These are phyloP conservation scores for Dipodomys stephensi DNA, from an alignment of 2,113 vertebrate species.

Conservation along the genomic window DNA sequence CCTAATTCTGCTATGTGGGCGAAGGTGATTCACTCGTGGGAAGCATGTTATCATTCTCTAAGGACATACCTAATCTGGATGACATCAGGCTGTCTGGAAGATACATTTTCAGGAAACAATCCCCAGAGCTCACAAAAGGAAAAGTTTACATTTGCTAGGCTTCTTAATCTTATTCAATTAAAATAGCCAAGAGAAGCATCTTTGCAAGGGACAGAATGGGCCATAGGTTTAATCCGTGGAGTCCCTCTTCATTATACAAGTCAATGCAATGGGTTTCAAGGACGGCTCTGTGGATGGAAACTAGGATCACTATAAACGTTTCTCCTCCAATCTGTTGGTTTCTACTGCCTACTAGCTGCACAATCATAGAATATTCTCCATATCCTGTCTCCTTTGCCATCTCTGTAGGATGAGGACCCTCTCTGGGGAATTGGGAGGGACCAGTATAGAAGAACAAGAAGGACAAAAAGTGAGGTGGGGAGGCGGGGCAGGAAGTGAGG, in stretches of 20 bases:
- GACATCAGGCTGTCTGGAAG: constrained; percentile 73
- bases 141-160: constrained; percentile 61
- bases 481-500: neutral
- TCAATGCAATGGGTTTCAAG: neutral
- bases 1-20: constrained; percentile 65
- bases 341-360: neutral
- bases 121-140: constrained; percentile 43
- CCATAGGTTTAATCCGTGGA: neutral
- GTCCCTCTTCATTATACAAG: neutral
- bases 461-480: too few relatives aligned
- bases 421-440: neutral
- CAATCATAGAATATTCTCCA: constrained; percentile 7
- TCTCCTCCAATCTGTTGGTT: neutral
- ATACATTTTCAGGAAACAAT: constrained; percentile 52
- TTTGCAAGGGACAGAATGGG: constrained; percentile 1
- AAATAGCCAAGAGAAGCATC: neutral
- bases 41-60: constrained; percentile 41
- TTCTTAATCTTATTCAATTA: constrained; percentile 39
- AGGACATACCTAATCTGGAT: constrained; percentile 52
- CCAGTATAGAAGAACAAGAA: neutral
- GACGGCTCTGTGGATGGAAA: constrained; percentile 29
- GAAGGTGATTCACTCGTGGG: constrained; percentile 71
- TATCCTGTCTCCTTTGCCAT: neutral
- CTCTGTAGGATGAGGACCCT: neutral
- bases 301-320: neutral